phyloP scores from a whole-genome alignment of 2,113 vertebrate genomes.

The Apodemus sylvaticus region DNA sequence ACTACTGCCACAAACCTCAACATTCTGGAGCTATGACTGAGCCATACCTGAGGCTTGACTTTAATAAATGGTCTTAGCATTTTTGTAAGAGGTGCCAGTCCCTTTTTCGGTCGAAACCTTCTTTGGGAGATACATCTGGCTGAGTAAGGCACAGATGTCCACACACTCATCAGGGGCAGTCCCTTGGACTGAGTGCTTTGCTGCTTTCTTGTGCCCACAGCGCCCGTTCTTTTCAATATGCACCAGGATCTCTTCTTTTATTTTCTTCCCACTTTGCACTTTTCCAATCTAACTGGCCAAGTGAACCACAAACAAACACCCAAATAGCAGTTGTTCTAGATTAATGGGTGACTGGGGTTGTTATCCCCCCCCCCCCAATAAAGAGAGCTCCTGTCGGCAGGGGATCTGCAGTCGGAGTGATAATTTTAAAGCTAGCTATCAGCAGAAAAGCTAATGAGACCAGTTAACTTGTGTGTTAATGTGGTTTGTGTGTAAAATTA shows the following conservation, averaged over 20 bases:
- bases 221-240: background rate
- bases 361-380: constrained; percentile 13
- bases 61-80: background rate
- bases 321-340: background rate
- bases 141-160: background rate
- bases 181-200: rapidly evolving
- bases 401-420: constrained; percentile 21
- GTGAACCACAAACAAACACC: constrained; percentile 4
- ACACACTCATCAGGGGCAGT: background rate
- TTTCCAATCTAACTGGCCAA: background rate
- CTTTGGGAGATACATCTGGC: too few species aligned
- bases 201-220: background rate
- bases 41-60: background rate
- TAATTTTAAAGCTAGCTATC: constrained; percentile 66
- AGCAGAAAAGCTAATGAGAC: constrained; percentile 70
- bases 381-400: constrained; percentile 16
- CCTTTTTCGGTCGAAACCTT: background rate
- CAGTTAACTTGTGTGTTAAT: constrained; percentile 46
- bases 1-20: background rate
- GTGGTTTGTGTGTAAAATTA: constrained; percentile 64
- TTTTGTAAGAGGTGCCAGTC: background rate
- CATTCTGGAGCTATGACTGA: background rate
- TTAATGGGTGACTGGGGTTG: constrained; percentile 25
- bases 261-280: background rate
- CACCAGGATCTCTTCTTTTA: background rate